Percentiles rank a stretch among this genome's conserved stretches.
These are phyloP conservation scores for Leptopilina clavipes DNA, from an alignment of 1,140 invertebrate species.

Conservation along the genomic window DNA sequence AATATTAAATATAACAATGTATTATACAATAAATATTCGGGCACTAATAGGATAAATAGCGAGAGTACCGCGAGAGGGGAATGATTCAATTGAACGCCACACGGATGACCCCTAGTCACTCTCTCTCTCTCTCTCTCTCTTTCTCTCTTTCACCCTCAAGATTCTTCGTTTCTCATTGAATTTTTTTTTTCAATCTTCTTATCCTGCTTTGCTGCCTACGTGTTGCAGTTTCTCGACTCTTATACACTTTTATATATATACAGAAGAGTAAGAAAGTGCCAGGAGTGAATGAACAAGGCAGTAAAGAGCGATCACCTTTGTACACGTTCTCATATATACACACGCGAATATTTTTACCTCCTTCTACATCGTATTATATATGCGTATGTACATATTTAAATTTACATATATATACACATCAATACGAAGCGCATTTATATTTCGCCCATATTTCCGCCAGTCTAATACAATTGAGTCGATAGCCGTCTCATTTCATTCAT, in stretches of 20 bases:
- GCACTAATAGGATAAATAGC: not conserved
- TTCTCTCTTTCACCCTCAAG: no score
- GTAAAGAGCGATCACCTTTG: conserved; percentile 32
- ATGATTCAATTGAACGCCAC: conserved; percentile 9
- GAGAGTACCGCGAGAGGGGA: not conserved
- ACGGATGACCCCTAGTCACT: not conserved
- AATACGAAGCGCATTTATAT: no score
- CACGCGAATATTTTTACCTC: conserved; percentile 15
- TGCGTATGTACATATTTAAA: not conserved
- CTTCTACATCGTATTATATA: not conserved
- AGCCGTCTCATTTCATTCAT: no score
- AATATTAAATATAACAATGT: no score
- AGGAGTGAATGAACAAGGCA: conserved; percentile 28
- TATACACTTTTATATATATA: not conserved
- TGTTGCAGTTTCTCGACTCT: conserved; percentile 28
- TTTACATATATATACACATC: not conserved
- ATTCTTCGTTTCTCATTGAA: conserved; percentile 12
- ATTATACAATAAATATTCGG: no score
- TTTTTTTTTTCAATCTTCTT: conserved; percentile 27
- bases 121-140: no score
- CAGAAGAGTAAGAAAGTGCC: conserved; percentile 25
- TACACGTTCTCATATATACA: conserved; percentile 37
- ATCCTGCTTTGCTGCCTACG: conserved; percentile 7
- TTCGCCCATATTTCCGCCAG: no score
- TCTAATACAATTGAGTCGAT: no score